Evolutionary conservation across 2,797 vertebrate species (phyloP).

Genomic region (Poecilia gillii): DNA sequence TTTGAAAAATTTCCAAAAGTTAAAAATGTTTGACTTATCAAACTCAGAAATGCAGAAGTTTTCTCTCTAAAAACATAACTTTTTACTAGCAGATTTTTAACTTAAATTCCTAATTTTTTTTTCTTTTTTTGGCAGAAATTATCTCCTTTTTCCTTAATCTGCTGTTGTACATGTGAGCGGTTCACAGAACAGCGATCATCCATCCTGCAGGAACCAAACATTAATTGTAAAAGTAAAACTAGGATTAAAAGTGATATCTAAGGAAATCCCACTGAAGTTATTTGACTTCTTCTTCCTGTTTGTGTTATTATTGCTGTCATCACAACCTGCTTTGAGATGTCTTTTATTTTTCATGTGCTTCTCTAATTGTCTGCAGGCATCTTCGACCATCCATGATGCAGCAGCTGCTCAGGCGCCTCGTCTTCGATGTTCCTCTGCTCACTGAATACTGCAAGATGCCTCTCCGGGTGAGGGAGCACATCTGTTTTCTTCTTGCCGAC

Average conservation of each 20-base stretch:
- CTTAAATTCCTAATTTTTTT: too few relatives aligned
- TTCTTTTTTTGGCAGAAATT: too few relatives aligned
- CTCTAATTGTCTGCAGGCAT: conserved; percentile 77
- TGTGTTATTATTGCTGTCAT: neutral
- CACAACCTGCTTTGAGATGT: neutral
- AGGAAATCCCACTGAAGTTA: neutral
- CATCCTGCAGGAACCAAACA: neutral
- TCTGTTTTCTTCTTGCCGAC: neutral
- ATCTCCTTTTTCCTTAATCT: too few relatives aligned
- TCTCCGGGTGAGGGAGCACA: conserved; percentile 82
- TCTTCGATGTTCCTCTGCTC: conserved; percentile 96
- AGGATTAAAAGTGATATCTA: neutral
- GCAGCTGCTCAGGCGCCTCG: conserved; percentile 93
- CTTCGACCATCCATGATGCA: conserved; percentile 96
- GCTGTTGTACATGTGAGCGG: neutral
- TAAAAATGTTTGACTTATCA: too few relatives aligned
- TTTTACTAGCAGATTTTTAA: too few relatives aligned
- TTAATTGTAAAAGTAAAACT: neutral
- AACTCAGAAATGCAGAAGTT: too few relatives aligned
- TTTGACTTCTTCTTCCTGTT: neutral
- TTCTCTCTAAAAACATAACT: too few relatives aligned
- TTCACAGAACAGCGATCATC: neutral
- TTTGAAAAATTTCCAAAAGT: too few relatives aligned
- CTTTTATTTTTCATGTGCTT: neutral
- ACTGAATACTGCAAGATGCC: conserved; percentile 97